A percentile compares a stretch with the other conserved stretches of the same genome.
Conservation (phyloP, 2,888 invertebrate species). For the Notodonta dromedarius region DNA sequence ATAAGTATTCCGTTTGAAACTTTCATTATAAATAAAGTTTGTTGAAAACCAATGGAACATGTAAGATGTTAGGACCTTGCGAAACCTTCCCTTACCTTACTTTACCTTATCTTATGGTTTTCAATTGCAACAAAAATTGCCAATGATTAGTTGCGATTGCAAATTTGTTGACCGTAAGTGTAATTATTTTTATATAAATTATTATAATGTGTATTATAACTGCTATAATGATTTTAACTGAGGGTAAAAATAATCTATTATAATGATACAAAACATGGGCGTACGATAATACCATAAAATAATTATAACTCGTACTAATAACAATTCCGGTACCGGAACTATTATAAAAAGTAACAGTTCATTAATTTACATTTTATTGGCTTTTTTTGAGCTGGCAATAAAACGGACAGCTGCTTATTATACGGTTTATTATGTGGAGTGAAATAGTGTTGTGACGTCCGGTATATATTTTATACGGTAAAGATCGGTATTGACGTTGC, state of each 20-base stretch:
- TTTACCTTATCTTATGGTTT: too few species aligned
- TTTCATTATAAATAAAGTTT: too few species aligned
- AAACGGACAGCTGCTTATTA: background rate
- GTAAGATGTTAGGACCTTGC: too few species aligned
- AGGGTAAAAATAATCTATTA: background rate
- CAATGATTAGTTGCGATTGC: too few species aligned
- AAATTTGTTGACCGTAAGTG: too few species aligned
- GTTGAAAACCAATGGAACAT: too few species aligned
- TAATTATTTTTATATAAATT: too few species aligned
- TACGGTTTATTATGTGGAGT: background rate
- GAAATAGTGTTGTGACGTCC: background rate
- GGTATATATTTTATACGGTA: background rate
- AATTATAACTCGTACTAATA: background rate
- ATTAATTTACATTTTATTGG: conserved; percentile 4
- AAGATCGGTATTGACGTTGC: background rate
- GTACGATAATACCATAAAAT: background rate
- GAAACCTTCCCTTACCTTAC: too few species aligned
- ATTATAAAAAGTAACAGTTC: background rate
- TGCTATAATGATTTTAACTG: background rate
- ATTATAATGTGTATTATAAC: background rate
- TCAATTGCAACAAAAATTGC: too few species aligned
- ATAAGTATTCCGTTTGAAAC: background rate
- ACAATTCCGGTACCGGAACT: background rate
- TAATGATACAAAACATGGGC: background rate
- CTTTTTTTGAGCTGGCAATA: background rate